Base-by-base conservation (phyloP, 2,797 vertebrate species). In the Phaenicophaeus curvirostris region DNA sequence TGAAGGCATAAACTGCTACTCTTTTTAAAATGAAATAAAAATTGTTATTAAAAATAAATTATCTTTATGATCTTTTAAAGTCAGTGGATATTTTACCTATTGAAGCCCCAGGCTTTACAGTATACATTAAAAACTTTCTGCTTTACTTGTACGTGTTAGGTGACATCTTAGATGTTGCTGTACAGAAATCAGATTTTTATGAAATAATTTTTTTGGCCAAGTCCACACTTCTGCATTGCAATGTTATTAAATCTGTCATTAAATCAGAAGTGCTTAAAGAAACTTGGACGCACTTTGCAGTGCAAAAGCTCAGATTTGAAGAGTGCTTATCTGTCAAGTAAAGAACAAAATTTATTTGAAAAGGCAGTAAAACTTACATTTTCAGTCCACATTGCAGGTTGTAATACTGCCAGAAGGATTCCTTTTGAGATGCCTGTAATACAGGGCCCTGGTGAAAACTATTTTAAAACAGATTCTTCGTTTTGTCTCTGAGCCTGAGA, bases 191-290 rank as follows among this genome's bases (percentile, higher is more conserved):
- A 41, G 16, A 48, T 73, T 92, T 91, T 90, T 88, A 90, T 96
- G 48, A 80, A 90, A 81, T 50, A 50, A 33, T 72, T 58, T 14
- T 84, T 95, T 95, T 92, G 51, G 55, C 74, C 48, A 89, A 82
- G 33, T 85, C 61, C 65, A 69, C 24, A 31, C 35, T 77, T 93
- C 57, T 68, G 17, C 65, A 31, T 87, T 89, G 44, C 55, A 69
- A 3, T 63, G 33, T 94, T 94, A 78, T 66, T 93, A 65, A 62
- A 92, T 85, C 33, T 71, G 48, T 84, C 74, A 84, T 73, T 86
- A 93, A 90, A 92, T 84, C 80, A 91, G 65, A 83, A 83, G 85
- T 80, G 87, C 63, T 87, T 96, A 94, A 95, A 96, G 89, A 50
- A 94, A 88, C 67, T 93, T 96, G 93, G 80, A 82, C 2, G 1